Evolutionary conservation across 1,140 invertebrate genomes (phyloP), one percentile per base, ranked within the genome.

Genomic region (Drosophila triauraria): DNA sequence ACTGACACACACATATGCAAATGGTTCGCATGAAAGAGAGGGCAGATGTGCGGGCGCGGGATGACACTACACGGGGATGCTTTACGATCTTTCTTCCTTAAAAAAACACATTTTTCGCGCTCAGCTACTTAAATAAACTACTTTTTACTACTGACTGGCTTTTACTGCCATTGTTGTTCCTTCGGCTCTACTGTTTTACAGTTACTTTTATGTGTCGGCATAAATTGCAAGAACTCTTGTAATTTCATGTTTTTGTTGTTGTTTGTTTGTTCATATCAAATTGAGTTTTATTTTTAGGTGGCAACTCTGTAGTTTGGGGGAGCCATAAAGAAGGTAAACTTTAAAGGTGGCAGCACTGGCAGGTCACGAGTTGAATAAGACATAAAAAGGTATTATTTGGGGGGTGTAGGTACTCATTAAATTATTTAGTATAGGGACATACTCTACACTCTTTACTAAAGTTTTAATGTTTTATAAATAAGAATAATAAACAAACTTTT

Each of bases 51-150:
- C 7, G 17, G 27, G 47, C 42, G 57, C 4, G 27, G 23, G 12
- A 23, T 32, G 27, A 50, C 30, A 23, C 12, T 17, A 44, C 20
- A 35, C 53, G n/a, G 51, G 44, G 43, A 74, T 79, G 82, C 68
- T 77, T 83, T 83, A 86, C 71, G 65, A 71, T 67, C 62, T 56
- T 48, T 54, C 58, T 44, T 69, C 35, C 27, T 46, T 38, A 40
- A 48, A 47, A 69, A 86, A 75, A 86, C 60, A 76, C 81, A 77
- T 77, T 78, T 88, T 72, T 76, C 68, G 68, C 68, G 83, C 54
- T 71, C 60, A 68, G 77, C 80, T 84, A 78, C 78, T 90, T 90
- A 88, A 88, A 88, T 81, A 90, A 88, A 87, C 84, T 87, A 84
- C 76, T 84, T 90, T 87, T 86, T 84, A 70, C 70, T 62, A 44